phyloP scores from a whole-genome alignment of 2,888 invertebrate genomes.

The Steromphala cineraria region DNA sequence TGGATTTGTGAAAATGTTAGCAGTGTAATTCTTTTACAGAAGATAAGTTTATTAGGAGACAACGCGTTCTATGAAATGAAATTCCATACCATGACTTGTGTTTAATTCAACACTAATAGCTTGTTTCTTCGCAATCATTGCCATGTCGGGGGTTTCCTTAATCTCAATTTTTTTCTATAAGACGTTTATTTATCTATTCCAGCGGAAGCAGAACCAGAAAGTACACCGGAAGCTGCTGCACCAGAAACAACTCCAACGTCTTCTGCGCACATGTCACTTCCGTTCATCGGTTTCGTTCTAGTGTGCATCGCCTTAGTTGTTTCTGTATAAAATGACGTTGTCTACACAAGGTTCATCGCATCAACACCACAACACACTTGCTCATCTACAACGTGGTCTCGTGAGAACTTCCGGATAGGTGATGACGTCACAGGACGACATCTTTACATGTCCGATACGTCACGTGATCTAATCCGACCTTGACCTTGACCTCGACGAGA shows the following conservation, averaged over 20 bases:
- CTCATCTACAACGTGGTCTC: background rate
- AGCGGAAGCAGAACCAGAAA: background rate
- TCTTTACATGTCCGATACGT: background rate
- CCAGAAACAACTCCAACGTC: background rate
- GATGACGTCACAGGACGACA: background rate
- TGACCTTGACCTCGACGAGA: background rate
- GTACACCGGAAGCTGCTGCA: background rate
- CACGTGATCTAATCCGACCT: background rate
- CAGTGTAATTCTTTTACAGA: too few relatives aligned
- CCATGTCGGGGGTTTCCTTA: too few relatives aligned
- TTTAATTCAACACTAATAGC: too few relatives aligned
- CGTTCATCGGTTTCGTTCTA: background rate
- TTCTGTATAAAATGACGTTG: background rate
- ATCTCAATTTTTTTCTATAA: too few relatives aligned
- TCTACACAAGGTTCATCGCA: background rate
- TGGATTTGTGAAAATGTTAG: too few relatives aligned
- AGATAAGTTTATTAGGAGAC: too few relatives aligned
- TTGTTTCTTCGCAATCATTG: too few relatives aligned
- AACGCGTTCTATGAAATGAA: too few relatives aligned
- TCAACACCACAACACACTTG: background rate
- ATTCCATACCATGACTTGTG: too few relatives aligned
- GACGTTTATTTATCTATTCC: background rate
- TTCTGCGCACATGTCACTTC: background rate
- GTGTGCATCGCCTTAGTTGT: background rate
- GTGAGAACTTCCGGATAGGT: background rate